Base-by-base conservation (phyloP, 2,888 invertebrate species). In the Trachelus stipa region DNA sequence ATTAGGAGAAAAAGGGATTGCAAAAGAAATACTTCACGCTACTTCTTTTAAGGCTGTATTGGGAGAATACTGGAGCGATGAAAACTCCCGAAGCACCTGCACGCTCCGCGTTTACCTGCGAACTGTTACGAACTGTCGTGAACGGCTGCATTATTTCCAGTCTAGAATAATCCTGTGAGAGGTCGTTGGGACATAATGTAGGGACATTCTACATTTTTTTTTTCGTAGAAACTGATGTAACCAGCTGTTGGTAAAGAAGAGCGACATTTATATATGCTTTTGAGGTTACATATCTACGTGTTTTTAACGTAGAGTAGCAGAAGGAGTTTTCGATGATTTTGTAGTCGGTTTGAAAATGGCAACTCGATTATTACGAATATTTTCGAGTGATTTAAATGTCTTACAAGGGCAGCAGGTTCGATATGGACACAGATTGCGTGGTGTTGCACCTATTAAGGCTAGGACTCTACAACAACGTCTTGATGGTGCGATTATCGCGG, bases 371-470 rank as follows among this genome's bases (percentile, higher is more conserved):
- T 83, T 83, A 81, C 76, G 80, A 73, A 77, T 81, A 78, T 78
- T 84, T 34, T 79, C 79, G 69, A 75, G 76, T 34, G 85, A 85
- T 79, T 79, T 81, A 69, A 73, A 81, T 23, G 74, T 69, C 68
- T 71, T 35, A 1, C 82, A 80, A 73, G 76, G 78, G 71, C 84
- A 84, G 69, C 86, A 88, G 73, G 75, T 87, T 37, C 84, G 89
- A 73, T 77, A 83, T 73, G 93, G 94, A 1, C 96, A 96, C 88
- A 92, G 92, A 81, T 82, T 95, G 69, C 83, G 86, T 12, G 97
- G 97, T 80, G 95, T 95, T 91, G 93, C 95, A 12, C 96, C 96
- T 6, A 94, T 94, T 69, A 91, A 94, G 73, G 96, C 96, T 40
- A 94, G 93, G 87, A 94, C 93, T 0, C 91, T 97, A 79, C 93